A percentile compares a stretch with the other conserved stretches of the same genome.
Evolutionary conservation across 2,113 vertebrate genomes (phyloP).

Genomic region (Myiozetetes cayanensis): DNA sequence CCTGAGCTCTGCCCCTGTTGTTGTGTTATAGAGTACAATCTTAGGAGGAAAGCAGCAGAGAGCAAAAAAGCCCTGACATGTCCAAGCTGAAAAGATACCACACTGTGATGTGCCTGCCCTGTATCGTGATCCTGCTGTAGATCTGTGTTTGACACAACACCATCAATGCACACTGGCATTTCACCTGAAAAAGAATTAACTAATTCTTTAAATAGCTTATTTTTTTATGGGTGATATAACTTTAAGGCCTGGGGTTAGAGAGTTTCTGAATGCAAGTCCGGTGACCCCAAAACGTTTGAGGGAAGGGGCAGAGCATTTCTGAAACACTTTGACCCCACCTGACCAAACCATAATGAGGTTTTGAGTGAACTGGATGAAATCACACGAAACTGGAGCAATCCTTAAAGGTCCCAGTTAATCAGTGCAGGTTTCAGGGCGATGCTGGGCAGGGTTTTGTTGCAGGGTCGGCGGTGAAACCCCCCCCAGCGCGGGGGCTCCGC

Average conservation of each 20-base stretch:
- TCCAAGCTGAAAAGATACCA: not conserved
- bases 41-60: not conserved
- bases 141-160: not conserved
- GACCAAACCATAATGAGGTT: not conserved
- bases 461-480: conserved; percentile 33
- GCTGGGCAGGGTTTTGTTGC: conserved; percentile 47
- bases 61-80: not conserved
- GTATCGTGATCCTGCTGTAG: rapidly evolving
- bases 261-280: not conserved
- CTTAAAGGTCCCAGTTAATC: conserved; percentile 19
- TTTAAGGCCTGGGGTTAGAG: not conserved
- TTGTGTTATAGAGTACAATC: not conserved
- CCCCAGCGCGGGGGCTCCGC: conserved; percentile 43
- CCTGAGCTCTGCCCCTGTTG: not conserved
- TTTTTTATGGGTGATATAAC: not conserved
- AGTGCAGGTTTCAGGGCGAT: conserved; percentile 47
- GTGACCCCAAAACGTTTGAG: not conserved
- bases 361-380: not conserved
- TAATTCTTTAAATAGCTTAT: not conserved
- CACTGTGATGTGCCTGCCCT: rapidly evolving
- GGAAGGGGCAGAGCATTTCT: rapidly evolving
- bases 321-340: not conserved
- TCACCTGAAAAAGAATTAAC: not conserved
- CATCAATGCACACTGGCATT: not conserved
- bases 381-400: conserved; percentile 3